phyloP scores from a whole-genome alignment of 2,888 invertebrate species.

The Agonopterix arenella region DNA sequence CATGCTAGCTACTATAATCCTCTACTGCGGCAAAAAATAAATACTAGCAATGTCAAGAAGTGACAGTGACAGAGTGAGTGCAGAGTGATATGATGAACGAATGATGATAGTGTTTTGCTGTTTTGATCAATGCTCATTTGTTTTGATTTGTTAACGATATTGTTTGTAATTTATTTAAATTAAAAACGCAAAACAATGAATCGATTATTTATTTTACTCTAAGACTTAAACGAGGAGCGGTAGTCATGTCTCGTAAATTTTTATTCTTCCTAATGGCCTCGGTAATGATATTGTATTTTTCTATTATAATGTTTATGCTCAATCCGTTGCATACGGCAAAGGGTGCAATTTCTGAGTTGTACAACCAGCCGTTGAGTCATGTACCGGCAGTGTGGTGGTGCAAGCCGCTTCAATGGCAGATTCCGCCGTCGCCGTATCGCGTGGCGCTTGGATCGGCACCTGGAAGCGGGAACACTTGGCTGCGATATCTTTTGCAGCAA shows the following conservation, averaged over 20 bases:
- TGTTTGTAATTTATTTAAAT: too few species aligned
- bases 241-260: conserved; percentile 52
- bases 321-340: conserved; percentile 44
- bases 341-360: conserved; percentile 34
- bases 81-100: too few species aligned
- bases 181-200: too few species aligned
- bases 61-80: too few species aligned
- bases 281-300: conserved; percentile 58
- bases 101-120: too few species aligned
- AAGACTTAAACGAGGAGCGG: not conserved
- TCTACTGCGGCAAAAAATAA: too few species aligned
- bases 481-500: conserved; percentile 86
- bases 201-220: not conserved
- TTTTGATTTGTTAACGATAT: too few species aligned
- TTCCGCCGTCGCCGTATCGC: conserved; percentile 62
- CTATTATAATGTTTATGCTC: conserved; percentile 58
- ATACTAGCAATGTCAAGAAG: too few species aligned
- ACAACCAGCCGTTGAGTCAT: conserved; percentile 42
- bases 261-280: conserved; percentile 48
- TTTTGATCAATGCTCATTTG: too few species aligned
- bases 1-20: too few species aligned
- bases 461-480: conserved; percentile 92
- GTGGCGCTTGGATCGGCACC: conserved; percentile 87
- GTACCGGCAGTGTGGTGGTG: conserved; percentile 69
- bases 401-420: conserved; percentile 58